These are phyloP conservation scores for Enoplosus armatus DNA, from an alignment of 2,797 vertebrate species.

Conservation along the genomic window DNA sequence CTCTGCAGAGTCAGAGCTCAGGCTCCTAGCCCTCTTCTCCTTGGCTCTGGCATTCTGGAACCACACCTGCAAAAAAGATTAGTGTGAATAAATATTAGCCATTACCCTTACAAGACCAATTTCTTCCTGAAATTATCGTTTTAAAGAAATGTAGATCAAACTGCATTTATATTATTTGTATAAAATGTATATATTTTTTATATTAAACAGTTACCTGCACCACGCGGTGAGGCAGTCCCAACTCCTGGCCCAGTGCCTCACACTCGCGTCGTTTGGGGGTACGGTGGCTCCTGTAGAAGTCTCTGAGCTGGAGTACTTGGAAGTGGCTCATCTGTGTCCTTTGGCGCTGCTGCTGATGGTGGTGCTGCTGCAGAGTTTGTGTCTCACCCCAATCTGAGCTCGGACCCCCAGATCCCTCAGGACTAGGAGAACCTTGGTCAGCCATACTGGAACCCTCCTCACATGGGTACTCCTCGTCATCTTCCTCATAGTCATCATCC, in stretches of 20 bases:
- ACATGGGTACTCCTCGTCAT: conserved; percentile 81
- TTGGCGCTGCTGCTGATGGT: conserved; percentile 89
- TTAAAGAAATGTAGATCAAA: not conserved
- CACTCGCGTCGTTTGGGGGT: conserved; percentile 98
- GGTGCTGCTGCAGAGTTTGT: conserved; percentile 86
- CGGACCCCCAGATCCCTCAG: conserved; percentile 91
- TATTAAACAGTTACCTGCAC: conserved; percentile 92
- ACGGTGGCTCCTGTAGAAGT: conserved; percentile 97
- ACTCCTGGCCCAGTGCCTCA: conserved; percentile 96
- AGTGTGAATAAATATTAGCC: conserved; percentile 20
- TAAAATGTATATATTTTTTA: too few relatives aligned
- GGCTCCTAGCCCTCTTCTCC: conserved; percentile 94
- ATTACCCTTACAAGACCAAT: not conserved
- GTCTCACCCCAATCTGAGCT: conserved; percentile 91
- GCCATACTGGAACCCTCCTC: conserved; percentile 90
- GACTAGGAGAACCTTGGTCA: conserved; percentile 93
- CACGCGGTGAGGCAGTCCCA: conserved; percentile 98
- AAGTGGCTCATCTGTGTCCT: conserved; percentile 99
- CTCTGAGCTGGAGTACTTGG: conserved; percentile 97
- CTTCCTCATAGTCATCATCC: conserved; percentile 85
- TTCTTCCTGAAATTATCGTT: not conserved
- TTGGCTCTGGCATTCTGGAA: conserved; percentile 99
- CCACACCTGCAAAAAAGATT: conserved; percentile 88
- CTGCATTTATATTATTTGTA: not conserved
- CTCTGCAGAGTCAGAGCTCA: conserved; percentile 81